Percentiles rank a stretch among this genome's conserved stretches.
These are phyloP conservation scores for Eulemur coronatus DNA, from an alignment of 2,797 vertebrate genomes.

Conservation along the genomic window DNA sequence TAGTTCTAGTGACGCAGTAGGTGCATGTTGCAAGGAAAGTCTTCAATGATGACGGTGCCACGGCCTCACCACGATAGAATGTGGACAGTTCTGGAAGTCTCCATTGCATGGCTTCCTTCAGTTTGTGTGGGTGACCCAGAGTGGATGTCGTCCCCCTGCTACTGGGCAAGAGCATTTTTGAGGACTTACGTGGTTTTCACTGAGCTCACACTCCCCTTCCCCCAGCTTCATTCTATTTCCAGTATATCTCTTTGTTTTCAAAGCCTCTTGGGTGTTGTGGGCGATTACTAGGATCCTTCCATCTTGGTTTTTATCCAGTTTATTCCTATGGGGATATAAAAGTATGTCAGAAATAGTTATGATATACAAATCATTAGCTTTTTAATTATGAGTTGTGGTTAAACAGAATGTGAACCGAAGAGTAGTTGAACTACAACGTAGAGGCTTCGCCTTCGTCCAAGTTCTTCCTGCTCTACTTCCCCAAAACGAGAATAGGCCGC, in stretches of 20 bases:
- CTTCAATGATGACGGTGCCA: rapidly evolving
- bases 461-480: slow-evolving; percentile 35
- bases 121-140: background rate
- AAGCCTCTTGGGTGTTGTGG: slow-evolving; percentile 57
- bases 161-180: background rate
- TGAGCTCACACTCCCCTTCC: background rate
- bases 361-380: slow-evolving; percentile 10
- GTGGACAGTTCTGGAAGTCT: no score
- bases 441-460: background rate
- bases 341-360: slow-evolving; percentile 56
- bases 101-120: background rate
- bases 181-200: background rate
- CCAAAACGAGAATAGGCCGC: background rate
- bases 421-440: background rate
- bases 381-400: slow-evolving; percentile 41
- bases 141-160: background rate
- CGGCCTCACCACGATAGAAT: rapidly evolving
- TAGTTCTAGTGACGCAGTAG: background rate
- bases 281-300: slow-evolving; percentile 43
- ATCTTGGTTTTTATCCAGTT: slow-evolving; percentile 39
- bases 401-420: background rate
- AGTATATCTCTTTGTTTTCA: slow-evolving; percentile 51
- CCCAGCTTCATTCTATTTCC: slow-evolving; percentile 29
- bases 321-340: slow-evolving; percentile 45
- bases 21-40: background rate